Percentiles rank a stretch among this genome's conserved stretches.
These are phyloP conservation scores for Bursaphelenchus mucronatus DNA, from an alignment of 1,140 invertebrate genomes.

Conservation along the genomic window DNA sequence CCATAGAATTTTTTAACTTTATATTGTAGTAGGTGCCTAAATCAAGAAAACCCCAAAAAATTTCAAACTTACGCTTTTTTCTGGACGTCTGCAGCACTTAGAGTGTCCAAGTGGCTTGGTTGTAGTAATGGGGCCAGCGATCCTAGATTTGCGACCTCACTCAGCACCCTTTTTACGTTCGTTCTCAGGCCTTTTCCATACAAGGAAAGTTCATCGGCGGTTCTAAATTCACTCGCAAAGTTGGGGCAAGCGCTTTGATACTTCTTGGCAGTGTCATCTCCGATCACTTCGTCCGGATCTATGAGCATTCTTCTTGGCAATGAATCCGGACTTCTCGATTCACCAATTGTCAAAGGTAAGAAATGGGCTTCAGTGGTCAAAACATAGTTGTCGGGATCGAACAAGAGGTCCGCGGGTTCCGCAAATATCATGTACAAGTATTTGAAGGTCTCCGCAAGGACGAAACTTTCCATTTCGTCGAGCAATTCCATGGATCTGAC, in stretches of 20 bases:
- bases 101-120: constrained; percentile 2
- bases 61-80: constrained; percentile 22
- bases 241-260: constrained; percentile 41
- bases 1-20: constrained; percentile 2
- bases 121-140: not conserved
- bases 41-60: not conserved
- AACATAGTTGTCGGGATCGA: constrained; percentile 87
- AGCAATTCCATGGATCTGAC: constrained; percentile 82
- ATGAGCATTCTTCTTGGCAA: constrained; percentile 51
- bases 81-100: constrained; percentile 16
- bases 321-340: not conserved
- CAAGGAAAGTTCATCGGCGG: constrained; percentile 29
- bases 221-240: constrained; percentile 25
- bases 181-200: constrained; percentile 26
- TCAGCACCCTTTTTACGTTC: constrained; percentile 20
- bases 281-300: constrained; percentile 51
- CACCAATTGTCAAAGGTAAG: constrained; percentile 71
- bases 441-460: constrained; percentile 94
- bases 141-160: constrained; percentile 1
- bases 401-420: constrained; percentile 76
- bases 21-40: not conserved
- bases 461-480: constrained; percentile 92
- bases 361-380: constrained; percentile 96
- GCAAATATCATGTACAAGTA: constrained; percentile 91
- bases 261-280: constrained; percentile 27